Conservation (phyloP, 1,140 invertebrate genomes). For the Sesamia nonagrioides region DNA sequence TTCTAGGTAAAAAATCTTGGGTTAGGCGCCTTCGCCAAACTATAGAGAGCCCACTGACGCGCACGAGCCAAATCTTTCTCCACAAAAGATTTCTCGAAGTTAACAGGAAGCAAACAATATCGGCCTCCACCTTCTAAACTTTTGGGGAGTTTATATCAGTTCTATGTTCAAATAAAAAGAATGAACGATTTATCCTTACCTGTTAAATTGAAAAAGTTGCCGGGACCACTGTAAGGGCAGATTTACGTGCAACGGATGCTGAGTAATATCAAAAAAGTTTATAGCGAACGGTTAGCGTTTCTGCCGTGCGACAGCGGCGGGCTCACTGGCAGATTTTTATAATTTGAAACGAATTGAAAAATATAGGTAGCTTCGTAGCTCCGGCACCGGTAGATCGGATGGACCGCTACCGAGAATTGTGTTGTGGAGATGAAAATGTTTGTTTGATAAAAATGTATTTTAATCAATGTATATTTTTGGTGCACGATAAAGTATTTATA, state of each 20-base stretch:
- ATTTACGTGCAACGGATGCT: slow-evolving; percentile 84
- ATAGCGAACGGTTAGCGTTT: slow-evolving; percentile 74
- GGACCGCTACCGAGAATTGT: background rate
- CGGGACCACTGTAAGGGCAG: slow-evolving; percentile 81
- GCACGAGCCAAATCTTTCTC: slow-evolving; percentile 43
- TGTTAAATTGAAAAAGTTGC: slow-evolving; percentile 87
- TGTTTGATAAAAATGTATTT: no score
- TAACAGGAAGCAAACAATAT: slow-evolving; percentile 77
- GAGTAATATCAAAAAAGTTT: slow-evolving; percentile 87
- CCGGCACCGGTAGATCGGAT: background rate
- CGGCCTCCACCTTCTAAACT: slow-evolving; percentile 66
- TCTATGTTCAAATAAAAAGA: slow-evolving; percentile 86
- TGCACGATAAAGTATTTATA: no score
- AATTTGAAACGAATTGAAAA: slow-evolving; percentile 67
- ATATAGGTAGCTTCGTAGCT: slow-evolving; percentile 43
- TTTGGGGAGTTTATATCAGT: slow-evolving; percentile 82
- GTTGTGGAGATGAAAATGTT: background rate
- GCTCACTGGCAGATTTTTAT: slow-evolving; percentile 71
- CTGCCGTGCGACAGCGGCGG: slow-evolving; percentile 44
- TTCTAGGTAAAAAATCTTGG: background rate
- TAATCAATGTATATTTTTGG: no score
- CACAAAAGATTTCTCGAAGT: slow-evolving; percentile 71
- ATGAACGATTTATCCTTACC: slow-evolving; percentile 86
- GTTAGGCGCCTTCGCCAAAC: slow-evolving; percentile 3
- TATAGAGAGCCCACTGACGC: slow-evolving; percentile 15